A percentile compares a stretch with the other conserved stretches of the same genome.
These are phyloP conservation scores for Amblyraja radiata DNA, from an alignment of 2,797 vertebrate species.

Conservation along the genomic window DNA sequence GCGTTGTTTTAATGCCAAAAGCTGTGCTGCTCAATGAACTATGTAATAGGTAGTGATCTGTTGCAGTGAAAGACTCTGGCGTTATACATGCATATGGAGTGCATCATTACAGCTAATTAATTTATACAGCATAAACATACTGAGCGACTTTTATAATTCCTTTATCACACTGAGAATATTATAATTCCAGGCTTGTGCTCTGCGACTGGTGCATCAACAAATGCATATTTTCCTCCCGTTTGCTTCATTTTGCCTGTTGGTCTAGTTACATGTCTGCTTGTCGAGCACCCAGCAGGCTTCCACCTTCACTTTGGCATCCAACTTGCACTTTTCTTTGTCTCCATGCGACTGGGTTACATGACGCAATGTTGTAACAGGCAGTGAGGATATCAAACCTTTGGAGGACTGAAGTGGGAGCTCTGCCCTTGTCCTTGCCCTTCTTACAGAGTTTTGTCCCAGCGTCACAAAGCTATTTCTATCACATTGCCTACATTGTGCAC, in stretches of 20 bases:
- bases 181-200: neutral
- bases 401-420: neutral
- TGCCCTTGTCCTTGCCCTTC: too few species aligned
- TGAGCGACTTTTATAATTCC: neutral
- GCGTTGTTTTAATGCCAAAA: slow-evolving; percentile 12
- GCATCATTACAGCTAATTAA: slow-evolving; percentile 29
- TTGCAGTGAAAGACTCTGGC: neutral
- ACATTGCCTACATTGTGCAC: neutral
- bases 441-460: neutral
- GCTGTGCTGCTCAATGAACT: neutral
- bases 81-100: neutral
- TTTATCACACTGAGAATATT: neutral
- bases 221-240: neutral
- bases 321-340: neutral
- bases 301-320: neutral
- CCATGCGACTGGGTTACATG: neutral
- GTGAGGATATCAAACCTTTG: neutral
- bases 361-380: neutral
- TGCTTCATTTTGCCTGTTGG: neutral
- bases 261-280: neutral
- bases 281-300: neutral
- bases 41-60: neutral
- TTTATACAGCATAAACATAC: neutral
- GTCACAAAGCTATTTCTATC: neutral
- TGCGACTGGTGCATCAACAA: neutral